Conservation (phyloP, 2,113 vertebrate genomes). For the Lophochroa leadbeateri region DNA sequence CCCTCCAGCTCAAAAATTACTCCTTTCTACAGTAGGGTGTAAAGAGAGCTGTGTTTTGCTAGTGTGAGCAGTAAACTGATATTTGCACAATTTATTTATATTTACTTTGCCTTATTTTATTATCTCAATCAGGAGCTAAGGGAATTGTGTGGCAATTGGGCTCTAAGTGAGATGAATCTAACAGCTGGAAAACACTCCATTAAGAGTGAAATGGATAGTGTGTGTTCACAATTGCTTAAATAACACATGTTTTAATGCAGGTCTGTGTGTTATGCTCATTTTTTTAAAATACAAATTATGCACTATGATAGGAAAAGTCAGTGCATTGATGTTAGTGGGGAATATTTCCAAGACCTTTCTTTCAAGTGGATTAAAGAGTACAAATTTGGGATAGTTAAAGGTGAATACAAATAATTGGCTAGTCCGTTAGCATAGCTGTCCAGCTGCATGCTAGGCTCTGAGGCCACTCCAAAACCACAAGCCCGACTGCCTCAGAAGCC, state of each 20-base stretch:
- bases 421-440: conserved; percentile 49
- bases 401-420: conserved; percentile 67
- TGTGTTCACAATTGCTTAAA: conserved; percentile 26
- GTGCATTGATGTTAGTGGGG: neutral
- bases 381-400: conserved; percentile 58
- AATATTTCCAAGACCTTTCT: conserved; percentile 54
- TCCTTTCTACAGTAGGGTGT: neutral
- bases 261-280: neutral
- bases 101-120: conserved; percentile 4
- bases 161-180: conserved; percentile 13
- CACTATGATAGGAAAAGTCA: conserved; percentile 22
- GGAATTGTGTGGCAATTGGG: conserved; percentile 15
- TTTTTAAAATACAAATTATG: neutral
- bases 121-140: neutral
- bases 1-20: neutral
- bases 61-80: neutral
- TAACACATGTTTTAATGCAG: conserved; percentile 30
- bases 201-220: neutral
- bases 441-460: conserved; percentile 46
- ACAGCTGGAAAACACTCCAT: neutral
- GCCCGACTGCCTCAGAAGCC: conserved; percentile 16
- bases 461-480: conserved; percentile 71
- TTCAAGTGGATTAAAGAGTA: conserved; percentile 67
- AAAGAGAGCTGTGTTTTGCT: neutral
- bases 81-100: conserved; percentile 27